Evolutionary conservation across 2,113 vertebrate genomes (phyloP).

Genomic region (Natator depressus): DNA sequence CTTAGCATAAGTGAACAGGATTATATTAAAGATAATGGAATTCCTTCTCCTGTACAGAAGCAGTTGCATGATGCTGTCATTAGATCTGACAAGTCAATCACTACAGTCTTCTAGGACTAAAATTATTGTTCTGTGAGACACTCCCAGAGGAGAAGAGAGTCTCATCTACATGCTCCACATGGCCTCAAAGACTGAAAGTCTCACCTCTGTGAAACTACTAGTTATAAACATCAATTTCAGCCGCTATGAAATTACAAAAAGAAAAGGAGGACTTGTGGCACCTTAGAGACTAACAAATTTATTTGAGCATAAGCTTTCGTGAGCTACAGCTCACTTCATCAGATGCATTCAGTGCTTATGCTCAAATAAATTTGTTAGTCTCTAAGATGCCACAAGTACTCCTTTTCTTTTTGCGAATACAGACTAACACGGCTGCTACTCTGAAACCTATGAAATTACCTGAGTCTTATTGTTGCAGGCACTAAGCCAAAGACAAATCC

Average conservation of each 20-base stretch:
- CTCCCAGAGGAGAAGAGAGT: background rate
- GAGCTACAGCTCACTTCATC: too few relatives aligned
- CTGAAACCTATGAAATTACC: background rate
- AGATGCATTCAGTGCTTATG: too few relatives aligned
- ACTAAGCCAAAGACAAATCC: background rate
- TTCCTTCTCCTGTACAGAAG: background rate
- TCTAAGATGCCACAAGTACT: too few relatives aligned
- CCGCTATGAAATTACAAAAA: background rate
- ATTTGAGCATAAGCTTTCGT: too few relatives aligned
- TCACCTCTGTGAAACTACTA: slow-evolving; percentile 1
- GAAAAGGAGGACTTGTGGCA: too few relatives aligned
- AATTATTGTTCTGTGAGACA: slow-evolving; percentile 13
- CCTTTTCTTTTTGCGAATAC: too few relatives aligned
- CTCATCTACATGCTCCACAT: background rate
- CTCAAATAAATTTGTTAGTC: too few relatives aligned
- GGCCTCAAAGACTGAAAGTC: background rate
- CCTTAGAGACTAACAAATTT: too few relatives aligned
- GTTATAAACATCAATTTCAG: background rate
- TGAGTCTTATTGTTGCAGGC: background rate
- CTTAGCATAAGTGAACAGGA: background rate
- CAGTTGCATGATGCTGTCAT: background rate
- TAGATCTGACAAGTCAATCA: background rate
- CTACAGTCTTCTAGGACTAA: background rate
- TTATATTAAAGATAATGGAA: background rate
- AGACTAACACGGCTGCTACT: too few relatives aligned